Base-by-base conservation (phyloP, 2,888 invertebrate genomes). In the Pemphredon lugubris region DNA sequence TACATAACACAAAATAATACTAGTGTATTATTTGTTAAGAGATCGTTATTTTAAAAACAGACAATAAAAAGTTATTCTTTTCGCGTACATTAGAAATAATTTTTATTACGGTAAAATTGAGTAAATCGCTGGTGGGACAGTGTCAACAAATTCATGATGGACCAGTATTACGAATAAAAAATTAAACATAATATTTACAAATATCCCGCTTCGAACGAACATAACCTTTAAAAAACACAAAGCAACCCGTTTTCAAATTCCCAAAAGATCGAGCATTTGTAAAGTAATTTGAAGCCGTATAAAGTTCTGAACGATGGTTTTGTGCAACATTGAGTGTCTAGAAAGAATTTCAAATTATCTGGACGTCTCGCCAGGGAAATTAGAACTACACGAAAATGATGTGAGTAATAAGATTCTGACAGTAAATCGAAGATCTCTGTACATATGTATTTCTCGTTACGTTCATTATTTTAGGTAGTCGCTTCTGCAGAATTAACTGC, bases 301-400 rank as follows among this genome's bases (percentile, higher is more conserved):
- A 42, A 39, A 18, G n/a, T 13, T 37, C 18, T 37, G n/a, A 45
- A 61, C 77, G 58, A 75, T 89, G 89, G 88, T 88, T 66, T 65
- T 89, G 37, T 89, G 89, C 51, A 83, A 84, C 55, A 72, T 87
- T 0, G 84, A 88, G 57, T 89, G 89, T 51, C 69, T 89, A 4
- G 61, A 85, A 44, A 87, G 73, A 69, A 84, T 89, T 71, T 84
- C 85, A 1, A 73, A 84, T 54, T 89, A 88, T 66, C 70, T 89
- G 14, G 84, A 82, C 1, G 79, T 87, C 18, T 68, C 83, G 0
- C 65, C 80, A 1, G 82, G 82, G 11, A 85, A 86, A 47, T 53
- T 86, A 13, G 75, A 84, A 63, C 54, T 87, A 26, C 82, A 83
- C 7, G 80, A 84, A 47, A 87, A 86, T 61, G 84, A 87, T 61